Evolutionary conservation across 2,888 invertebrate genomes (phyloP).

Genomic region (Polydesmus complanatus): DNA sequence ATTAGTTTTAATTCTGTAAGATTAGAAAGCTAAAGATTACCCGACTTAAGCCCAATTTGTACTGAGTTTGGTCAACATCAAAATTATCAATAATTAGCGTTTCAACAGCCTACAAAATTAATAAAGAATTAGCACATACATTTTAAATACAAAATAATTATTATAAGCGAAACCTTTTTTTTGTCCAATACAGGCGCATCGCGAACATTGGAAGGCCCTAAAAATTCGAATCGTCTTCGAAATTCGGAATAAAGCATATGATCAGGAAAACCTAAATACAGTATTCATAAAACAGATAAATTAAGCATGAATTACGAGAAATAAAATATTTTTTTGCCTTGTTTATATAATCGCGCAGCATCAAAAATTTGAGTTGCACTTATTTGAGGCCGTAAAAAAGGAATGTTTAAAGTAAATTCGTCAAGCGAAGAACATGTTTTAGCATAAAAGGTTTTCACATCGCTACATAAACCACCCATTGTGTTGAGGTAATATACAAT

Average conservation of each 20-base stretch:
- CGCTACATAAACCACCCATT: constrained; percentile 49
- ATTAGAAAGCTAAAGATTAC: constrained; percentile 38
- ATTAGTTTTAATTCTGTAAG: too few relatives aligned
- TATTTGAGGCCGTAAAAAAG: constrained; percentile 74
- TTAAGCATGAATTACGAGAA: constrained; percentile 3
- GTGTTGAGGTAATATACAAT: constrained; percentile 66
- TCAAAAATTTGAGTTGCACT: constrained; percentile 82
- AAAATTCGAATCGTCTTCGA: constrained; percentile 57
- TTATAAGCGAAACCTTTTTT: constrained; percentile 38
- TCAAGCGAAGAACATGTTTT: constrained; percentile 24
- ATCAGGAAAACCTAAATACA: constrained; percentile 59
- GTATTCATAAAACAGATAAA: constrained; percentile 3
- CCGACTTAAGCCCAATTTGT: constrained; percentile 82
- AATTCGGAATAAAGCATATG: constrained; percentile 80
- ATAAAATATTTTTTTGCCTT: constrained; percentile 38
- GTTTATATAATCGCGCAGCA: constrained; percentile 74
- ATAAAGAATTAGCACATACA: too few relatives aligned
- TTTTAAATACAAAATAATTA: too few relatives aligned
- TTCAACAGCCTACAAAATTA: constrained; percentile 48
- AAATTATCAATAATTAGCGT: constrained; percentile 68
- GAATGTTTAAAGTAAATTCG: constrained; percentile 54
- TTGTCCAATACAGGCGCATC: constrained; percentile 30
- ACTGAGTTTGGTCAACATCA: constrained; percentile 71
- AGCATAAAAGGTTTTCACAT: constrained; percentile 21
- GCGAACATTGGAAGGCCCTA: constrained; percentile 28